phyloP scores from a whole-genome alignment of 1,140 invertebrate genomes.

The Heliconius congener region DNA sequence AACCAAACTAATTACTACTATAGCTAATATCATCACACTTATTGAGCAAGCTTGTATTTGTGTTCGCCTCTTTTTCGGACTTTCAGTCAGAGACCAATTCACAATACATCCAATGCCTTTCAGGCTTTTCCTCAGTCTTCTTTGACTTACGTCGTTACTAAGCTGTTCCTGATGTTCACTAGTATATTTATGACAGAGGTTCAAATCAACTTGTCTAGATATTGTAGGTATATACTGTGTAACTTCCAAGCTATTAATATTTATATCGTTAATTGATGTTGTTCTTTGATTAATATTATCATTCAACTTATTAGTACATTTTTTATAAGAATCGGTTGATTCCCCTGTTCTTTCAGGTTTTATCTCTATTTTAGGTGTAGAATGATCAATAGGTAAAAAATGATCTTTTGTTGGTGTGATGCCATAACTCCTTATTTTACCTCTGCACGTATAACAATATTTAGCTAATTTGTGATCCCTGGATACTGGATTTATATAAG shows the following conservation, averaged over 20 bases:
- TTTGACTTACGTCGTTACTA: slow-evolving; percentile 45
- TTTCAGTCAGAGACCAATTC: slow-evolving; percentile 71
- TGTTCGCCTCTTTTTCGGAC: slow-evolving; percentile 69
- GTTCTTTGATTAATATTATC: slow-evolving; percentile 22
- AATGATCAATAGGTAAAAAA: slow-evolving; percentile 70
- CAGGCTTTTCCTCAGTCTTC: slow-evolving; percentile 73
- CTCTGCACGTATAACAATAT: slow-evolving; percentile 70
- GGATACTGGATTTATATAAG: slow-evolving; percentile 52
- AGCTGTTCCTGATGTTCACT: slow-evolving; percentile 60
- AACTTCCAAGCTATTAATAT: slow-evolving; percentile 37
- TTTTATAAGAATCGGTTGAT: slow-evolving; percentile 5
- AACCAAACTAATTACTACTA: slow-evolving; percentile 75
- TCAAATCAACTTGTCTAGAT: slow-evolving; percentile 72
- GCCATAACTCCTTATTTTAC: slow-evolving; percentile 75
- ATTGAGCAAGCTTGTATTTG: slow-evolving; percentile 78
- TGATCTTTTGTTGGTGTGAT: slow-evolving; percentile 52
- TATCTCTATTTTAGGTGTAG: slow-evolving; percentile 63
- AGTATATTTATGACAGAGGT: slow-evolving; percentile 64
- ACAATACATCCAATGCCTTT: slow-evolving; percentile 76
- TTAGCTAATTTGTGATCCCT: slow-evolving; percentile 55
- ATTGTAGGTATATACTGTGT: slow-evolving; percentile 69
- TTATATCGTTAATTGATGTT: slow-evolving; percentile 30
- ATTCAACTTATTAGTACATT: slow-evolving; percentile 22
- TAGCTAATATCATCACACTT: slow-evolving; percentile 76
- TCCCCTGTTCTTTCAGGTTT: background rate